Percentiles rank a stretch among this genome's conserved stretches.
These are phyloP conservation scores for Drosophila ochracea DNA, from an alignment of 2,888 invertebrate genomes.

Conservation along the genomic window DNA sequence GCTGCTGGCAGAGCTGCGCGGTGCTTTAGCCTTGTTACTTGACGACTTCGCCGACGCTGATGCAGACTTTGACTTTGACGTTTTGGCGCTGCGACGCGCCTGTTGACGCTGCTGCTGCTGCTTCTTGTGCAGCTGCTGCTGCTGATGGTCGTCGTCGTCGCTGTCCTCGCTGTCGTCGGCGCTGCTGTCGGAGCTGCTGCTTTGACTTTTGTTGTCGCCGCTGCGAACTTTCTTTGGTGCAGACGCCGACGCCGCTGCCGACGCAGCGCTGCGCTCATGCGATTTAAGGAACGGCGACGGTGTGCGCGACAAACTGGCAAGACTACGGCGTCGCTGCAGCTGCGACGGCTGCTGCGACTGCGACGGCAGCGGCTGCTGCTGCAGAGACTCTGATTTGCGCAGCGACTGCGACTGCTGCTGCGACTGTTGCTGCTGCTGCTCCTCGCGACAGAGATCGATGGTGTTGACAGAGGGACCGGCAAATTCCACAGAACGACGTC, in stretches of 20 bases:
- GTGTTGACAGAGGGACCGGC: slow-evolving; percentile 75
- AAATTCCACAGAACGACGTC: slow-evolving; percentile 78
- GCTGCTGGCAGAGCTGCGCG: slow-evolving; percentile 59
- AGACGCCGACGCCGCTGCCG: slow-evolving; percentile 38
- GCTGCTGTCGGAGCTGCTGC: slow-evolving; percentile 83
- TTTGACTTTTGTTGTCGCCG: slow-evolving; percentile 50
- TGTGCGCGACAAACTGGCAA: slow-evolving; percentile 92
- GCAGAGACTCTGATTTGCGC: slow-evolving; percentile 35
- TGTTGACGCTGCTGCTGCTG: slow-evolving; percentile 20
- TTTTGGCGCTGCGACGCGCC: slow-evolving; percentile 33
- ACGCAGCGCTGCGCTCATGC: slow-evolving; percentile 82
- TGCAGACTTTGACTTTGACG: slow-evolving; percentile 26
- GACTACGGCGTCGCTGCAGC: slow-evolving; percentile 57
- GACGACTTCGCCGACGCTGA: slow-evolving; percentile 19
- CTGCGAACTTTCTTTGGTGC: slow-evolving; percentile 61
- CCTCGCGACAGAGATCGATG: slow-evolving; percentile 80
- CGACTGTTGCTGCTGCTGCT: slow-evolving; percentile 29
- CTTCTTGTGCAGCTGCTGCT: slow-evolving; percentile 14
- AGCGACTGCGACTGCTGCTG: neutral
- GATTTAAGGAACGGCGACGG: slow-evolving; percentile 92
- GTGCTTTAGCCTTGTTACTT: slow-evolving; percentile 39
- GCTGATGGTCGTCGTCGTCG: slow-evolving; percentile 80
- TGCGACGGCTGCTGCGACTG: slow-evolving; percentile 21
- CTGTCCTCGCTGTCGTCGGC: slow-evolving; percentile 86
- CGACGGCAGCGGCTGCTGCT: neutral